These are phyloP conservation scores for Xestoiulus laeticollis DNA, from an alignment of 2,888 invertebrate genomes.

Conservation along the genomic window DNA sequence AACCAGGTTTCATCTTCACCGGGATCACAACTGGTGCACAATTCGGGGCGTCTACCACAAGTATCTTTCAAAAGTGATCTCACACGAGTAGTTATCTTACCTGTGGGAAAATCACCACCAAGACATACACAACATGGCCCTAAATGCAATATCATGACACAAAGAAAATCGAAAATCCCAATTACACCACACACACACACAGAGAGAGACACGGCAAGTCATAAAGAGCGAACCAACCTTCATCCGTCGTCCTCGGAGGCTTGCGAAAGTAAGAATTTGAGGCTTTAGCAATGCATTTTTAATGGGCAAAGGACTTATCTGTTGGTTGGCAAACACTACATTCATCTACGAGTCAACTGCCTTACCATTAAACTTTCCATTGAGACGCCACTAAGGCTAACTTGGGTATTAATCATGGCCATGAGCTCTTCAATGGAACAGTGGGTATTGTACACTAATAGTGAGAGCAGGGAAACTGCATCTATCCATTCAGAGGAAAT, in stretches of 20 bases:
- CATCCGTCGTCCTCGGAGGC: not conserved
- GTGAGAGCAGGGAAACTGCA: not conserved
- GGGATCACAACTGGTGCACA: slow-evolving; percentile 48
- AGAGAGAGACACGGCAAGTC: not conserved
- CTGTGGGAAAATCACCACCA: slow-evolving; percentile 51
- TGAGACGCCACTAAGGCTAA: not conserved
- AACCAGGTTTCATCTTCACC: slow-evolving; percentile 52
- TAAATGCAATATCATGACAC: not conserved
- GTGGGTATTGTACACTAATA: slow-evolving; percentile 28
- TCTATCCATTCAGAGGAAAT: slow-evolving; percentile 1
- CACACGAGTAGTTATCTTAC: slow-evolving; percentile 56
- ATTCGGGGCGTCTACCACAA: slow-evolving; percentile 47
- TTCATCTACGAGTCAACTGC: not conserved
- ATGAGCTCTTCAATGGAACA: slow-evolving; percentile 24
- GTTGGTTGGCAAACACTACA: not conserved
- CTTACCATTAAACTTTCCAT: slow-evolving; percentile 24
- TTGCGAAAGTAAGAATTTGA: not conserved
- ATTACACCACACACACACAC: not conserved
- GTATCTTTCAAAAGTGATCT: slow-evolving; percentile 55
- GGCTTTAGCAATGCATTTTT: not conserved
- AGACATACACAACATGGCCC: slow-evolving; percentile 59
- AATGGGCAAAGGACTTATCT: not conserved
- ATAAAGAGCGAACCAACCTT: not conserved
- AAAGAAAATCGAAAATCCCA: not conserved
- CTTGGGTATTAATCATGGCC: slow-evolving; percentile 35